Evolutionary conservation across 2,888 invertebrate genomes (phyloP), one percentile per base, ranked within the genome.

Genomic region (Parnassius smintheus): DNA sequence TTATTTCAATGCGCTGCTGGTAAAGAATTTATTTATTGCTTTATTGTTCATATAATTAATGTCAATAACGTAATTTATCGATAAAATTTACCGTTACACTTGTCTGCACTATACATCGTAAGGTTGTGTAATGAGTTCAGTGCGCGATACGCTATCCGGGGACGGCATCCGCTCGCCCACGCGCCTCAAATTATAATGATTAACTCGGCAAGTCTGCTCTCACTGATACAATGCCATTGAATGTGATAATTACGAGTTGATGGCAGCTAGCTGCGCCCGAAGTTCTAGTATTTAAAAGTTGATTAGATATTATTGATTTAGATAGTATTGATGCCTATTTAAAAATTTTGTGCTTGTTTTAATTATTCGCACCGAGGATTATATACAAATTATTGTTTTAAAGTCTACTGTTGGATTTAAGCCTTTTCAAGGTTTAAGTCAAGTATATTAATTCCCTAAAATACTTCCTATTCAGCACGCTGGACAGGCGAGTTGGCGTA

Each of bases 151-250:
- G 62, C 64, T 69, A 69, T 68, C 68, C 65, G 52, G 42, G 56
- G 58, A 59, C 72, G 65, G 70, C 81, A 70, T 79, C 78, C 81
- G 80, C 75, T 80, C 80, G 78, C 85, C 83, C 80, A 83, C 84
- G 69, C 70, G 57, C 50, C 66, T 72, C 68, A 65, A 64, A 72
- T 74, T 67, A 68, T 72, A 75, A 72, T 70, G 62, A 67, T 68
- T 71, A 68, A 68, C 66, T 51, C 42, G 56, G 56, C 42, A 51
- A 45, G 55, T 56, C 56, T 56, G 53, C 55, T 51, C 63, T 58
- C 64, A 52, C n/a, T 46, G 45, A 46, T 62, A 18, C 50, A 46
- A 42, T 22, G 25, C 35, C 58, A 10, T n/a, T 61, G 18, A 35
- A 51, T 42, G 56, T 11, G 53, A 35, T 65, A 59, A 62, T 59